Evolutionary conservation across 2,888 invertebrate genomes (phyloP).

Genomic region (Chloroclysta siterata): DNA sequence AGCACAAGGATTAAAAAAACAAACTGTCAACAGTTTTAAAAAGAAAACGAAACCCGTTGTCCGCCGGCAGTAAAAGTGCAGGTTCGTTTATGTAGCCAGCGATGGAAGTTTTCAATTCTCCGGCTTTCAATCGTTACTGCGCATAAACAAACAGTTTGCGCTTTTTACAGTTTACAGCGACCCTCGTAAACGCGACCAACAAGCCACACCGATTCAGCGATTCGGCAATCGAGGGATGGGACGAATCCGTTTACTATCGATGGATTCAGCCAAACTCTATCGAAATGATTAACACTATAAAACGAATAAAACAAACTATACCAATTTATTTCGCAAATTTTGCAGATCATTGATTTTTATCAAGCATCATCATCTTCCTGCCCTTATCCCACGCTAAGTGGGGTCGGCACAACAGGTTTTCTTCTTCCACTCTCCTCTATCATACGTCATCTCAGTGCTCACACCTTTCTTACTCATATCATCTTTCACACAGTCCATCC

Average conservation of each 20-base stretch:
- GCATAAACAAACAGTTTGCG: constrained; percentile 82
- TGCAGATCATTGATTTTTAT: too few relatives aligned
- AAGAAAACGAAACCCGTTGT: constrained; percentile 33
- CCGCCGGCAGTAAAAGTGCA: constrained; percentile 65
- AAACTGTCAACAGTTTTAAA: constrained; percentile 39
- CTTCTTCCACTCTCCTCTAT: too few relatives aligned
- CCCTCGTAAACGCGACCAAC: constrained; percentile 78
- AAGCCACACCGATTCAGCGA: constrained; percentile 76
- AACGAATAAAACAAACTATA: too few relatives aligned
- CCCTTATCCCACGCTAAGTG: too few relatives aligned
- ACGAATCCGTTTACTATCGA: constrained; percentile 25
- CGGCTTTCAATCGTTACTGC: constrained; percentile 57
- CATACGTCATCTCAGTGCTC: too few relatives aligned
- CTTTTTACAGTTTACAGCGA: constrained; percentile 80
- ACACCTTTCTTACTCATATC: too few relatives aligned
- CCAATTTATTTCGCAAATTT: too few relatives aligned
- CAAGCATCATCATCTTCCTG: too few relatives aligned
- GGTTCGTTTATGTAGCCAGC: constrained; percentile 64
- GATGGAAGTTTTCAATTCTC: constrained; percentile 56
- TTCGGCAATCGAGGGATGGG: constrained; percentile 58
- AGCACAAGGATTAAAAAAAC: constrained; percentile 29
- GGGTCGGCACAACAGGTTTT: too few relatives aligned
- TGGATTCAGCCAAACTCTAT: constrained; percentile 5
- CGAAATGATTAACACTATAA: too few relatives aligned
- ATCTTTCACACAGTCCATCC: too few relatives aligned